Base-by-base conservation (phyloP, 1,140 invertebrate species). In the Cotesia typhae region DNA sequence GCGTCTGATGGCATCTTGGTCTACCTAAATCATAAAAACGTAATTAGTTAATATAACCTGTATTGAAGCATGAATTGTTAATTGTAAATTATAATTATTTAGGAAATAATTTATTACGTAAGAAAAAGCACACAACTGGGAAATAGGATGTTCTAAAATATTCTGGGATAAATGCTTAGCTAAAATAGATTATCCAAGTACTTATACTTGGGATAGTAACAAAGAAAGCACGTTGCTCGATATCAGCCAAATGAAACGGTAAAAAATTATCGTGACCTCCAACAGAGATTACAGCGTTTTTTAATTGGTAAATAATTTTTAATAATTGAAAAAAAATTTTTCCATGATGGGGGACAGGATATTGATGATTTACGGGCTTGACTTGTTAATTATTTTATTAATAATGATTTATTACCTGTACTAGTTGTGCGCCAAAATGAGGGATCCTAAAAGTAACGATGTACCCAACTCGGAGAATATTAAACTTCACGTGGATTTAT, bases 1-100 rank as follows among this genome's bases (percentile, higher is more conserved):
- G 97, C 92, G 86, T 98, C 96, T 77, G 96, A 98, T 78, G 97
- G 96, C 97, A 99, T 98, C 80, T 77, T 88, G 74, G 61, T 67
- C 72, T 74, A 74, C 7, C 36, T 75, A 77, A 64, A 52, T 47
- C 10, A 17, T 10, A 17, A 41, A 61, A 41, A 36, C 41, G 6
- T 47, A 47, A 47, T 47, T 47, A 47, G 10, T 47, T 28, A 0
- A 51, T 4, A 17, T 66, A 66, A 67, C 41, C 65, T 67, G n/a
- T 17, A 55, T 52, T 35, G 28, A 1, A 28, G 28, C 28, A 36
- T 36, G 10, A 53, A 35, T 20, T 36, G 3, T 9, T 47, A 47
- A 47, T 41, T 41, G 9, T 9, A 4, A 47, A 53, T 3, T 7
- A 9, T 10, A 35, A 63, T 36, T 4, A 12, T 1, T 14, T 9